These are phyloP conservation scores for Micromys minutus DNA, from an alignment of 2,113 vertebrate species.

Conservation along the genomic window DNA sequence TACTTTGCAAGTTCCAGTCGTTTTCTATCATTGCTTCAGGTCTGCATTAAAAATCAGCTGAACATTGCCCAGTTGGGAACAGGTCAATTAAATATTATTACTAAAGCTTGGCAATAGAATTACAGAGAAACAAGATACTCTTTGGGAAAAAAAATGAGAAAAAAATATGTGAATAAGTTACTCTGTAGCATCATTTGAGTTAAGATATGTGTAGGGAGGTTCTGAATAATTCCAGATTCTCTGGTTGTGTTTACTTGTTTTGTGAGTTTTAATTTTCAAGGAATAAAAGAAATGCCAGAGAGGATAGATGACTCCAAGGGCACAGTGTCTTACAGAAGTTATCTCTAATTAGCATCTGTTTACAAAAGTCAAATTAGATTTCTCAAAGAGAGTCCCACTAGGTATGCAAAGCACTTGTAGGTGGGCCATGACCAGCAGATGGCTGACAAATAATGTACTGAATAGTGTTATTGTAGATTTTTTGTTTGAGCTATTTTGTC, in stretches of 20 bases:
- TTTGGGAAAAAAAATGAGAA: neutral
- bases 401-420: neutral
- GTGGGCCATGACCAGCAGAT: neutral
- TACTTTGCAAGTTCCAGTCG: neutral
- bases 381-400: too few relatives aligned
- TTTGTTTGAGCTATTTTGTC: neutral
- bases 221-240: neutral
- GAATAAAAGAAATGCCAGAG: neutral
- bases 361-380: neutral
- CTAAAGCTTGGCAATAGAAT: neutral
- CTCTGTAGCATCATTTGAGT: neutral
- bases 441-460: neutral
- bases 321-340: neutral
- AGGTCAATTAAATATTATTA: neutral
- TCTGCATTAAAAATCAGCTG: neutral
- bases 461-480: neutral
- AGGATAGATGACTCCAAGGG: neutral
- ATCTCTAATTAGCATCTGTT: neutral
- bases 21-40: neutral
- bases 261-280: slow-evolving; percentile 9
- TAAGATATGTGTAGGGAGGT: neutral
- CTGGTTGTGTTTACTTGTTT: neutral
- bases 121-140: neutral
- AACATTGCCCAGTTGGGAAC: neutral
- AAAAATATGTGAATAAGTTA: neutral